Conservation (phyloP, 2,888 invertebrate genomes). For the Erebia aethiops region DNA sequence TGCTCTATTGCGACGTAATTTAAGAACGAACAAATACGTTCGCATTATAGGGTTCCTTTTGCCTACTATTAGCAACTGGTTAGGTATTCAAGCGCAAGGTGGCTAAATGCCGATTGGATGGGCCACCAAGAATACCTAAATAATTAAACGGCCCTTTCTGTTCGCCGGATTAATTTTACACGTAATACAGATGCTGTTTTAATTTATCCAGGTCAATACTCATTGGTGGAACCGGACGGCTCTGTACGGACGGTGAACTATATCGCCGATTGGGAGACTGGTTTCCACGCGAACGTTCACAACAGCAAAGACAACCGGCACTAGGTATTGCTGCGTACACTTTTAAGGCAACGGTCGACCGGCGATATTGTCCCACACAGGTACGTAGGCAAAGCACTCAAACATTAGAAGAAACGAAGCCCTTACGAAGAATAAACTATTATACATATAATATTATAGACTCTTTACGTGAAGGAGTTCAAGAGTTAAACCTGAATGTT, state of each 20-base stretch:
- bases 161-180: conserved; percentile 23
- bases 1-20: too few relatives aligned
- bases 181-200: conserved; percentile 35
- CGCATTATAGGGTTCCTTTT: not conserved
- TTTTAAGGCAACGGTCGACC: not conserved
- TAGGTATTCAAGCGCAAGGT: conserved; percentile 9
- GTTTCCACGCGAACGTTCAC: conserved; percentile 88
- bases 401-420: too few relatives aligned
- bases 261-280: conserved; percentile 90
- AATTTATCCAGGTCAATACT: conserved; percentile 81
- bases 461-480: too few relatives aligned
- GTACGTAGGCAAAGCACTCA: too few relatives aligned
- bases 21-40: too few relatives aligned
- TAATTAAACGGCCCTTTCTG: conserved; percentile 35
- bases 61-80: not conserved
- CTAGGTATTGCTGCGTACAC: conserved; percentile 46
- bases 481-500: too few relatives aligned
- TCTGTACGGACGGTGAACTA: conserved; percentile 89
- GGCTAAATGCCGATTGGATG: conserved; percentile 29
- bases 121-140: conserved; percentile 26
- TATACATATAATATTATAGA: too few relatives aligned
- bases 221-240: conserved; percentile 88
- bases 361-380: not conserved
- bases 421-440: too few relatives aligned
- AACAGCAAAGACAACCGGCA: conserved; percentile 84